Evolutionary conservation across 2,113 vertebrate species (phyloP), one percentile per base, ranked within the genome.

Genomic region (Pungitius pungitius): DNA sequence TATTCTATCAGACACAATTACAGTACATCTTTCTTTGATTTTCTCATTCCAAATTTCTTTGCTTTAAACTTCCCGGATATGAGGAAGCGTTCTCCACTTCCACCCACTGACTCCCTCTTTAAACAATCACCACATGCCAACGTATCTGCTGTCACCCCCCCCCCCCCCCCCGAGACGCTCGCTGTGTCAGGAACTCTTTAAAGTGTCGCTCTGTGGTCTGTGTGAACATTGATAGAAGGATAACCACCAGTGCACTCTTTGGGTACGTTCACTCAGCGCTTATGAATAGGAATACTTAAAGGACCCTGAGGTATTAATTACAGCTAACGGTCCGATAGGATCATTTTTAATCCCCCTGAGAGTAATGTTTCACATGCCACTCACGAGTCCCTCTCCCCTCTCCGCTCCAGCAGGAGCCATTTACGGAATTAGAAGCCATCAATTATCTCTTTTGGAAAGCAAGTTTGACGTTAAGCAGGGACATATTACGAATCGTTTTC

Each of bases 361-460:
- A 60, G 68, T 54, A 64, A 85, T 86, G 59, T 27, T 84, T 90
- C 81, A 77, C 30, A 60, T 64, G 73, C 66, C 65, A 80, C 61
- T 88, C 79, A 70, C 2, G 2, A 73, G 75, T 55, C 71, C 58
- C 67, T 39, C 24, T 12, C 51, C 79, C 56, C 65, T 79, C 60
- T 77, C 61, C 22, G 12, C 78, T 72, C 72, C 78, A 45, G 66
- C 79, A 47, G n/a, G 49, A 56, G 69, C 80, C 81, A 87, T 90
- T 92, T 90, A 51, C 80, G 61, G 56, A 73, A 91, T 91, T 84
- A 84, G 71, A 90, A 85, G 82, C 77, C 78, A 91, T 88, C 65
- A 87, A 89, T 92, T 86, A 87, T 81, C 69, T 81, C 80, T 40
- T 74, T n/a, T 39, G 54, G 85, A 87, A 79, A 82, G 73, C 69